Conservation (phyloP, 1,140 invertebrate species). For the Nomia melanderi region DNA sequence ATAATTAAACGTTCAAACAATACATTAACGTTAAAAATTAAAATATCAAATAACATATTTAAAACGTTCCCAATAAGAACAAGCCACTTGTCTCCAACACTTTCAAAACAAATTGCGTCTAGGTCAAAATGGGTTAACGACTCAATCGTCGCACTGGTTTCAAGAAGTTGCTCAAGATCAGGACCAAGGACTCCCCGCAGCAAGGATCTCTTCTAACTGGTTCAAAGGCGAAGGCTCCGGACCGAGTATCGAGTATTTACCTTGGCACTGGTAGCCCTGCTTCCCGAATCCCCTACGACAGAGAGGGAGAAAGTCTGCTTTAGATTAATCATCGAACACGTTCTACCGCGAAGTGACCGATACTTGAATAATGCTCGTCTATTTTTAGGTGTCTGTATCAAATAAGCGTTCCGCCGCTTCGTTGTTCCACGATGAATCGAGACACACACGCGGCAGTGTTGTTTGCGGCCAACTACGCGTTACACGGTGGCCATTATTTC, state of each 20-base stretch:
- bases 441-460: background rate
- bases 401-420: background rate
- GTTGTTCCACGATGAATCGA: constrained; percentile 30
- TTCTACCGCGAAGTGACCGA: background rate
- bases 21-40: too few species aligned
- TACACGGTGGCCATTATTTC: background rate
- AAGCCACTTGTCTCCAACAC: too few species aligned
- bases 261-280: constrained; percentile 99
- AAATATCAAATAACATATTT: too few species aligned
- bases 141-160: too few species aligned
- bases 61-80: too few species aligned
- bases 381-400: constrained; percentile 22
- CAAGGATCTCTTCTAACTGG: background rate
- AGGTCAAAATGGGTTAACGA: too few species aligned
- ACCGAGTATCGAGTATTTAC: too few species aligned
- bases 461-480: background rate
- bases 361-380: constrained; percentile 10
- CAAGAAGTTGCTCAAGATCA: background rate
- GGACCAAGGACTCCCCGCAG: background rate
- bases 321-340: constrained; percentile 18
- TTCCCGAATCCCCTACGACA: constrained; percentile 93
- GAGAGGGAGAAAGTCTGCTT: constrained; percentile 3
- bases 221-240: too few species aligned
- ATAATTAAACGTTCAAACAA: too few species aligned
- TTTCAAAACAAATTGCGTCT: too few species aligned